These are phyloP conservation scores for Melipona bicolor DNA, from an alignment of 2,888 invertebrate genomes.

Conservation along the genomic window DNA sequence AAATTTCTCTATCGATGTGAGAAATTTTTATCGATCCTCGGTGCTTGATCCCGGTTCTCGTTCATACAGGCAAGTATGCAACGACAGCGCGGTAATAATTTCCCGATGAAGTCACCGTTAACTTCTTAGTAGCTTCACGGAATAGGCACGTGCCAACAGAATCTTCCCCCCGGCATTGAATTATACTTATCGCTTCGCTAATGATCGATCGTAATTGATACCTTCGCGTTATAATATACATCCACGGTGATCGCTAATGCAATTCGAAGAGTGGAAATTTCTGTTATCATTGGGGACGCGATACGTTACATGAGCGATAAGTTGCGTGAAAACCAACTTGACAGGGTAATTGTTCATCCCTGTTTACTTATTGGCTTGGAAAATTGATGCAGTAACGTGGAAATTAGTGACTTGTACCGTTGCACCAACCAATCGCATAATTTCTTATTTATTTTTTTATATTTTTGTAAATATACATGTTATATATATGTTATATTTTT, in stretches of 20 bases:
- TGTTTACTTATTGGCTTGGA: not conserved
- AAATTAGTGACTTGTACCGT: not conserved
- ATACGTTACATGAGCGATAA: not conserved
- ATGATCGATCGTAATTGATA: slow-evolving; percentile 38
- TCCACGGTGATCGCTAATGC: not conserved
- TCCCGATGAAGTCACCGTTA: slow-evolving; percentile 42
- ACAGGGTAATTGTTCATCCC: not conserved
- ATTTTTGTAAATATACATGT: too few relatives aligned
- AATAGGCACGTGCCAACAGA: slow-evolving; percentile 30
- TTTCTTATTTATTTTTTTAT: too few relatives aligned
- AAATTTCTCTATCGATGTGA: not conserved
- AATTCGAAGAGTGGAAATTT: slow-evolving; percentile 2
- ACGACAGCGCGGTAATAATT: slow-evolving; percentile 12
- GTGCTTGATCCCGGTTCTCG: not conserved
- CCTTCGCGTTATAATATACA: slow-evolving; percentile 11
- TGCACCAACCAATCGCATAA: too few relatives aligned
- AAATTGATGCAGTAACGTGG: not conserved
- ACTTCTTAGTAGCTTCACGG: slow-evolving; percentile 17
- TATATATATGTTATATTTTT: too few relatives aligned
- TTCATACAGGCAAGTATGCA: not conserved
- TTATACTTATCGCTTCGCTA: slow-evolving; percentile 24
- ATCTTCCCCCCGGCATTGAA: slow-evolving; percentile 4
- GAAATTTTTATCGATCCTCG: not conserved
- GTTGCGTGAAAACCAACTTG: not conserved
- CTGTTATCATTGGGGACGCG: slow-evolving; percentile 11